Percentiles rank a stretch among this genome's conserved stretches.
Conservation (phyloP, 2,888 invertebrate species). For the Nycteola revayana region DNA sequence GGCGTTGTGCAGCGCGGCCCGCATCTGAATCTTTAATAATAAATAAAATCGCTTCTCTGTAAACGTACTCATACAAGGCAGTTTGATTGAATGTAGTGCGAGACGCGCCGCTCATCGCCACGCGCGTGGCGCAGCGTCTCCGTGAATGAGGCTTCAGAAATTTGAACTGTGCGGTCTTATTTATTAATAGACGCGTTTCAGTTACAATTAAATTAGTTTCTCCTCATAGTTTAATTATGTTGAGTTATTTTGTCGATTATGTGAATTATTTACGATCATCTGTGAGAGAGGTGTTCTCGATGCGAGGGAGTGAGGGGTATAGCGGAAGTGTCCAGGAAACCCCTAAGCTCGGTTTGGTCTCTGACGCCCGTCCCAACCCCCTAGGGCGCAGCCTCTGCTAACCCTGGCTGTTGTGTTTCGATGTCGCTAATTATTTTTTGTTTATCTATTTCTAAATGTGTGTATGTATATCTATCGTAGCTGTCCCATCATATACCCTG, state of each 20-base stretch:
- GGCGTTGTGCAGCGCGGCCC: no score
- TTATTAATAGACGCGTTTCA: conserved; percentile 57
- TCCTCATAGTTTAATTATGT: conserved; percentile 70
- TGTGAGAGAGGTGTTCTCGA: conserved; percentile 83
- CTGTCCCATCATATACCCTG: conserved; percentile 53
- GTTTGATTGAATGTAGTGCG: no score
- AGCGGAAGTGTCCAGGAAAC: conserved; percentile 78
- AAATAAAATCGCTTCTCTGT: no score
- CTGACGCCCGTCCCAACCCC: conserved; percentile 68
- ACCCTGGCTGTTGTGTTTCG: conserved; percentile 81
- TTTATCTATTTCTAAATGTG: conserved; percentile 65
- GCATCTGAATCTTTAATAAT: no score
- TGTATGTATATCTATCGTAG: conserved; percentile 75
- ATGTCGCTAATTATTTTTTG: conserved; percentile 72
- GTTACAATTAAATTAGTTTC: conserved; percentile 48
- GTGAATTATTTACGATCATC: conserved; percentile 77
- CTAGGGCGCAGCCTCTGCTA: conserved; percentile 81
- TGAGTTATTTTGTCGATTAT: conserved; percentile 73
- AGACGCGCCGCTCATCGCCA: no score
- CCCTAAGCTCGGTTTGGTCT: conserved; percentile 75
- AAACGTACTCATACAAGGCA: no score
- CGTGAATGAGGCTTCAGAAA: conserved; percentile 39
- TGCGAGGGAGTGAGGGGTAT: conserved; percentile 82
- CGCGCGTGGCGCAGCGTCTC: no score
- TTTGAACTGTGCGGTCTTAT: conserved; percentile 52